Base-by-base conservation (phyloP, 2,888 invertebrate genomes). In the Tuberolachnus salignus region DNA sequence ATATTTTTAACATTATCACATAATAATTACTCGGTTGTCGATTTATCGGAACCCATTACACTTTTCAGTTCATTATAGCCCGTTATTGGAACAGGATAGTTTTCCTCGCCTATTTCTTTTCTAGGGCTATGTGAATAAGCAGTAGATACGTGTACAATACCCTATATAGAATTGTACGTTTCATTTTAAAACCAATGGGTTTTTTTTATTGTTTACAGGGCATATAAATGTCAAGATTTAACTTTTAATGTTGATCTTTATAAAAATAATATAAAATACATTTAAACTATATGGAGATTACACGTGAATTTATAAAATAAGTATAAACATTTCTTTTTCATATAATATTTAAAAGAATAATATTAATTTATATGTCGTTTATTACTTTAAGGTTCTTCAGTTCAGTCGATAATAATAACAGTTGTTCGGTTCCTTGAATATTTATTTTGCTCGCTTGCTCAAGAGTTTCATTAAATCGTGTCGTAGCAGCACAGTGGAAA, bases 401-500 rank as follows among this genome's bases (percentile, higher is more conserved):
- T 23, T 59, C 10, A 3, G 23, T 23, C 6, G 71, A 57, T 44
- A 71, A 44, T 11, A 13, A 16, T 44, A 71, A 10, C 3, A 71
- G 23, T n/a, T 71, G 13, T 70, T 70, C 70, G 19, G 70, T 70
- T 8, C 70, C 70, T 19, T 42, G 19, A 4, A 70, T 21, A 16
- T 70, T 67, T 49, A 67, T 70, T 70, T 55, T 34, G 42, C 53
- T 42, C 19, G 70, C 70, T 1, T 4, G 8, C 4, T 53, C 16
- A 8, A 70, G n/a, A 23, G 34, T 34, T 55, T 70, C 70, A 2
- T 70, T 42, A 16, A 70, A 70, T 42, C 19, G 53, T 9, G 55
- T 3, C 1, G 70, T 70, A 42, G 70, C 70, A 1, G 70, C 70
- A 9, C 70, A 55, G 14, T 70, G 70, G 42, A 70, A 70, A 70